phyloP scores from a whole-genome alignment of 2,113 vertebrate species.

The Penelope pileata region DNA sequence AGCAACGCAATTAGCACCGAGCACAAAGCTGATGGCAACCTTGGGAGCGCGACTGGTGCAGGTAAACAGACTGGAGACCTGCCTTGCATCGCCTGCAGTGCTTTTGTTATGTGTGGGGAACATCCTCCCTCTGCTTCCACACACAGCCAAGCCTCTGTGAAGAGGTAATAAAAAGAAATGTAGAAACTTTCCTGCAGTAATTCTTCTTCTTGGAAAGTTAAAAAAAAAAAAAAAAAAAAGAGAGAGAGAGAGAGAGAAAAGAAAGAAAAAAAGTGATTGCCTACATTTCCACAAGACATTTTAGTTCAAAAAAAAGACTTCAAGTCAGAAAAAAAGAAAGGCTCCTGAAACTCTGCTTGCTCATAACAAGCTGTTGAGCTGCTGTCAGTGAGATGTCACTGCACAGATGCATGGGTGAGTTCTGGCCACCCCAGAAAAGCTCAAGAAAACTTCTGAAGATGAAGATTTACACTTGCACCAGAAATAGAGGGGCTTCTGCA shows the following conservation, averaged over 20 bases:
- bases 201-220: neutral
- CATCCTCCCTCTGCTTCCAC: neutral
- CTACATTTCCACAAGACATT: neutral
- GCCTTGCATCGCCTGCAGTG: neutral
- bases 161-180: neutral
- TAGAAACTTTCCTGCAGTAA: neutral
- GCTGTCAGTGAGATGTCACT: fast-evolving
- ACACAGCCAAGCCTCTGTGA: neutral
- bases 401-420: neutral
- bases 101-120: neutral
- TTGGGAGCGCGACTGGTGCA: neutral
- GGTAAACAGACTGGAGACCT: neutral
- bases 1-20: neutral
- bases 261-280: neutral
- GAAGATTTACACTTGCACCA: neutral
- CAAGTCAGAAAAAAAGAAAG: neutral
- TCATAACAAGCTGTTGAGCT: neutral
- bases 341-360: neutral
- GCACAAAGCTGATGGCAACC: neutral
- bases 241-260: no score
- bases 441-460: neutral
- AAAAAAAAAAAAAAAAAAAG: neutral
- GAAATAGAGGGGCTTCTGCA: neutral
- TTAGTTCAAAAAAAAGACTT: neutral
- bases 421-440: neutral